Percentiles rank a stretch among this genome's conserved stretches.
phyloP scores from a whole-genome alignment of 2,113 vertebrate species.

The Micromys minutus region DNA sequence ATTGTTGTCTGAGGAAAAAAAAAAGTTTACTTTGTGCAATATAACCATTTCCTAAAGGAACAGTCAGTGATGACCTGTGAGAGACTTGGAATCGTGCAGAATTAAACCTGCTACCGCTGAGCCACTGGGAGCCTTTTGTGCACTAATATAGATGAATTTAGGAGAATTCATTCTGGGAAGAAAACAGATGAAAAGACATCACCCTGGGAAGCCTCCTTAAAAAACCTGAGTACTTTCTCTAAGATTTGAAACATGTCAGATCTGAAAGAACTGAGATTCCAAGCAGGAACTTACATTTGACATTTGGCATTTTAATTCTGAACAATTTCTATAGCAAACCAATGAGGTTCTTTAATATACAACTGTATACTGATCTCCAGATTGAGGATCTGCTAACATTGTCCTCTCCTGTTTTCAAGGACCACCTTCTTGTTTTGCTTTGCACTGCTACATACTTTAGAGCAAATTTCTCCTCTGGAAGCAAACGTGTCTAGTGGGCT shows the following conservation, averaged over 20 bases:
- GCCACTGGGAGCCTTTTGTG: not conserved
- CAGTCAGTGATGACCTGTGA: not conserved
- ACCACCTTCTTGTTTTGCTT: not conserved
- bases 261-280: not conserved
- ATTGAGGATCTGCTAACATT: not conserved
- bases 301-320: slow-evolving; percentile 32
- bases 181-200: slow-evolving; percentile 23
- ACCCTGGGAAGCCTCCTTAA: not conserved
- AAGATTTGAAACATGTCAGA: not conserved
- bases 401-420: not conserved
- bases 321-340: not conserved
- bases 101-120: not conserved
- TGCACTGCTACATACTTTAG: not conserved
- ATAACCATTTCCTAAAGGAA: not conserved
- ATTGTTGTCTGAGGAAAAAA: not conserved
- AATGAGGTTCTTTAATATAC: not conserved
- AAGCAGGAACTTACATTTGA: not conserved
- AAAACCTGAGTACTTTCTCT: not conserved
- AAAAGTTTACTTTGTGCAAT: not conserved
- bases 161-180: slow-evolving; percentile 26
- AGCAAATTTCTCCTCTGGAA: not conserved
- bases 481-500: not conserved
- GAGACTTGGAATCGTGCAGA: not conserved
- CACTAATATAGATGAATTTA: not conserved
- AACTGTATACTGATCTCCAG: not conserved